phyloP scores from a whole-genome alignment of 2,113 vertebrate genomes.

The Montifringilla adamsi region DNA sequence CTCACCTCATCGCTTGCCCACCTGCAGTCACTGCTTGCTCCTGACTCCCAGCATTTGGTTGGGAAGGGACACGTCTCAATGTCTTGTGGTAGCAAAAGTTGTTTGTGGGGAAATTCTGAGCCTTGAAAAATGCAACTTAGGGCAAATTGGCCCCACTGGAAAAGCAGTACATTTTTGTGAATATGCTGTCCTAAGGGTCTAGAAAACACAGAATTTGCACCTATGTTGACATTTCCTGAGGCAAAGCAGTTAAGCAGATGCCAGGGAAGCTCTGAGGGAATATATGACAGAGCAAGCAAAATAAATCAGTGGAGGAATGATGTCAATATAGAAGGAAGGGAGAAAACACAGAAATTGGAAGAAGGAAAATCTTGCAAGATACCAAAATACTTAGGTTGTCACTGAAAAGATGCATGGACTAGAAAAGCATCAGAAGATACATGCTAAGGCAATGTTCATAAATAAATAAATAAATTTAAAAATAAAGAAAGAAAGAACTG shows the following conservation, averaged over 20 bases:
- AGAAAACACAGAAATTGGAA: neutral
- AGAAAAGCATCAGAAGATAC: neutral
- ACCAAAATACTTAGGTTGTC: neutral
- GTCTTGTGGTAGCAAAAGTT: neutral
- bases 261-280: neutral
- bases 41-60: neutral
- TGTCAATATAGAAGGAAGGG: neutral
- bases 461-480: neutral
- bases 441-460: neutral
- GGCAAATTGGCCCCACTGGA: neutral
- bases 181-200: neutral
- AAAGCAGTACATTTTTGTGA: neutral
- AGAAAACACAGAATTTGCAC: neutral
- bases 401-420: neutral
- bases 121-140: neutral
- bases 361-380: neutral
- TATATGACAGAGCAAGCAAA: neutral
- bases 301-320: neutral
- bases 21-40: neutral
- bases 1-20: neutral
- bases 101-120: neutral
- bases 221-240: neutral
- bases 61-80: neutral
- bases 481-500: neutral
- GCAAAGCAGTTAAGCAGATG: neutral